Conservation (phyloP, 2,113 vertebrate species). For the Dendropsophus ebraccatus region DNA sequence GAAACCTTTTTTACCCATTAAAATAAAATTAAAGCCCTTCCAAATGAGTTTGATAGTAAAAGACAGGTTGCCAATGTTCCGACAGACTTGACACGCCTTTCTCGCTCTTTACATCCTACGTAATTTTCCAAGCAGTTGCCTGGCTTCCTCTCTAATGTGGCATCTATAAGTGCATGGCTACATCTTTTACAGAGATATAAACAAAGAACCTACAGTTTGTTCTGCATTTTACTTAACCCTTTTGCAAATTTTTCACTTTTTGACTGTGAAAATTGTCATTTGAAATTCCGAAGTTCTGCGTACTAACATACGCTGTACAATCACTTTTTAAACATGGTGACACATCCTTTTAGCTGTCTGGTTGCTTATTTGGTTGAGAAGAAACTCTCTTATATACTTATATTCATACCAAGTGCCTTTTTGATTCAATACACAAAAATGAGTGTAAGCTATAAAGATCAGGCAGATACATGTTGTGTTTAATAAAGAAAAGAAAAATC, state of each 20-base stretch:
- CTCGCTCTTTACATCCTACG: conserved; percentile 21
- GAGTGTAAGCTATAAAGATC: not conserved
- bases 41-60: conserved; percentile 82
- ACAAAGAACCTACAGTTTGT: not conserved
- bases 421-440: not conserved
- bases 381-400: not conserved
- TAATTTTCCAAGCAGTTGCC: conserved; percentile 35
- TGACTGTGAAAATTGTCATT: not conserved
- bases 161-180: conserved; percentile 68
- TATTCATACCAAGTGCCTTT: not conserved
- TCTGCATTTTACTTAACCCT: not conserved
- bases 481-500: too few relatives aligned
- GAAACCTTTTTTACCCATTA: conserved; percentile 88
- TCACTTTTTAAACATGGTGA: not conserved
- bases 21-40: conserved; percentile 87
- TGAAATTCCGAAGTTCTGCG: not conserved
- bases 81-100: conserved; percentile 48
- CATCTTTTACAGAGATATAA: conserved; percentile 65
- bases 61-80: conserved; percentile 82
- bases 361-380: not conserved
- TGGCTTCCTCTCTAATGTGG: conserved; percentile 57
- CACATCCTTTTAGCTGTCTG: not conserved
- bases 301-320: not conserved
- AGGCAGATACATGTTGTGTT: too few relatives aligned
- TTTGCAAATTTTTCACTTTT: not conserved